Evolutionary conservation across 1,140 invertebrate genomes (phyloP).

Genomic region (Trinorchestia longiramus): DNA sequence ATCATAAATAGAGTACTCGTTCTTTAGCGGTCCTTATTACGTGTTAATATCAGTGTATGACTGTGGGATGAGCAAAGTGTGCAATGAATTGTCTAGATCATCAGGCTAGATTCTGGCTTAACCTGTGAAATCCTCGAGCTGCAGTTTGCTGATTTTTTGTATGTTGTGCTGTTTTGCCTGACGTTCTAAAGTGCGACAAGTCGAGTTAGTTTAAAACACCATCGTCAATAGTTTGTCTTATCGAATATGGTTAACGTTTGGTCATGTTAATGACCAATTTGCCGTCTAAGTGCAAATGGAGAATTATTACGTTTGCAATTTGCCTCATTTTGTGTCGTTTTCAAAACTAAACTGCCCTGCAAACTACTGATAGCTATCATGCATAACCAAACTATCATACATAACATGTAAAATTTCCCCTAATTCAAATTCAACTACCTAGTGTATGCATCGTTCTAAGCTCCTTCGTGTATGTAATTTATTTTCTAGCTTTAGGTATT

Average conservation of each 20-base stretch:
- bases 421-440: background rate
- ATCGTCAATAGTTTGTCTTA: background rate
- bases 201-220: background rate
- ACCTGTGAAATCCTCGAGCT: no score
- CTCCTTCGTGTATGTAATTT: background rate
- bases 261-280: background rate
- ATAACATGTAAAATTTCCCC: background rate
- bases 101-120: no score
- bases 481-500: background rate
- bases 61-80: background rate
- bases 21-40: background rate
- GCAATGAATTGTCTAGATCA: background rate
- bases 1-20: background rate
- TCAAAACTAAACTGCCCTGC: no score
- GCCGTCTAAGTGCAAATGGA: no score
- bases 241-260: background rate
- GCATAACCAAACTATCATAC: no score
- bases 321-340: no score
- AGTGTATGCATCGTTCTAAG: background rate
- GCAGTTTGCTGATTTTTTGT: no score
- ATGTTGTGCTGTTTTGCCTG: background rate
- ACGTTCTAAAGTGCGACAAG: background rate
- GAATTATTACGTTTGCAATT: no score
- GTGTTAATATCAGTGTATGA: no score
- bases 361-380: no score